Evolutionary conservation across 2,113 vertebrate genomes (phyloP).

Genomic region (Promerops cafer): DNA sequence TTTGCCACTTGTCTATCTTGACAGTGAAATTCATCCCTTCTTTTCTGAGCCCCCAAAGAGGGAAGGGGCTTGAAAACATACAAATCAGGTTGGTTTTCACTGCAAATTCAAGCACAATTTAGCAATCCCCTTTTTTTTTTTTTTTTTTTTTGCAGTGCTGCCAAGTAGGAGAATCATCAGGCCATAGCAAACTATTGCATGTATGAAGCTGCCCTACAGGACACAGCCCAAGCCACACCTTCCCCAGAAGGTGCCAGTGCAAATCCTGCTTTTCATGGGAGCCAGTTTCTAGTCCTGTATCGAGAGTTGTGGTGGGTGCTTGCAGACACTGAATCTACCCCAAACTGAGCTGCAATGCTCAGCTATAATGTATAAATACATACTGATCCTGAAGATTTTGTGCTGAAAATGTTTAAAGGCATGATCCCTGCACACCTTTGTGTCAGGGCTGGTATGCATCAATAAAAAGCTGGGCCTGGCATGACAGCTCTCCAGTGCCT

Average conservation of each 20-base stretch:
- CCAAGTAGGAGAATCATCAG: background rate
- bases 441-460: background rate
- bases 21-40: background rate
- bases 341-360: background rate
- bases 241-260: background rate
- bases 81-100: background rate
- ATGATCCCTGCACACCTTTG: background rate
- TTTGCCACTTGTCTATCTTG: background rate
- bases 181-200: fast-evolving
- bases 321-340: background rate
- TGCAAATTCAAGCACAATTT: background rate
- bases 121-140: background rate
- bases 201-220: background rate
- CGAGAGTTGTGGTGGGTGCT: fast-evolving
- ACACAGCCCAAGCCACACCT: background rate
- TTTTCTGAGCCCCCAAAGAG: fast-evolving
- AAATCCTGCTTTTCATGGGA: background rate
- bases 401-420: background rate
- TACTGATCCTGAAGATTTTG: background rate
- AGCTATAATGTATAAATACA: background rate
- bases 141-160: background rate
- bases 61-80: background rate
- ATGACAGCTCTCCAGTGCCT: background rate
- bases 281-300: background rate
- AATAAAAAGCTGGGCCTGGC: background rate